These are phyloP conservation scores for Corythucha ciliata DNA, from an alignment of 2,888 invertebrate genomes.

Conservation along the genomic window DNA sequence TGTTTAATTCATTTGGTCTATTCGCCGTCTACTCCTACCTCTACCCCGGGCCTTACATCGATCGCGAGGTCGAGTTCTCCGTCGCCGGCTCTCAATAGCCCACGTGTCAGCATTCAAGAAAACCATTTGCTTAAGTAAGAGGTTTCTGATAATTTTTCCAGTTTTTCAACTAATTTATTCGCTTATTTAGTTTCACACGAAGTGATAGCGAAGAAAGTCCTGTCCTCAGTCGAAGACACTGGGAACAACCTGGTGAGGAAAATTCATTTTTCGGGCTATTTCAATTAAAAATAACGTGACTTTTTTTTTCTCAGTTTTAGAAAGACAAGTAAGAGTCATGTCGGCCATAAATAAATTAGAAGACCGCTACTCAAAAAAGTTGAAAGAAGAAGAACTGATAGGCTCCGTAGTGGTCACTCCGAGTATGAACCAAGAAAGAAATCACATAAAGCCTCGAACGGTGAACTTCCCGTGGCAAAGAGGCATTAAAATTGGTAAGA, in stretches of 20 bases:
- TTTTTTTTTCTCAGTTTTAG: background rate
- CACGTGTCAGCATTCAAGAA: no score
- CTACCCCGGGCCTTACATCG: no score
- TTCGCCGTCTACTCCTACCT: no score
- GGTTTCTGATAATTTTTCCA: no score
- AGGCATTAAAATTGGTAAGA: constrained; percentile 66
- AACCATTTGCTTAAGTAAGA: no score
- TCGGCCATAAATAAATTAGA: constrained; percentile 53
- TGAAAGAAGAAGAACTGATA: constrained; percentile 52
- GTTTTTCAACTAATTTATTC: no score
- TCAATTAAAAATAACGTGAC: constrained; percentile 6
- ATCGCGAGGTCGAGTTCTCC: no score
- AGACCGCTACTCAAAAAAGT: constrained; percentile 50
- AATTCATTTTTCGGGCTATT: constrained; percentile 36
- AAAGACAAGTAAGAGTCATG: constrained; percentile 43
- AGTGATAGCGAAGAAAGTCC: no score
- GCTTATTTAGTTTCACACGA: no score
- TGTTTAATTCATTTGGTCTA: no score
- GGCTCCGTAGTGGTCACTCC: constrained; percentile 52
- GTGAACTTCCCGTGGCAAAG: constrained; percentile 91
- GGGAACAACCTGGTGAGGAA: constrained; percentile 5
- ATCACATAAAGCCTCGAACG: constrained; percentile 63
- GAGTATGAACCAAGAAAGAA: constrained; percentile 49
- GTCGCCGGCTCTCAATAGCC: no score
- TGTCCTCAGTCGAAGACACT: no score